These are phyloP conservation scores for Apis florea DNA, from an alignment of 1,140 invertebrate species.

Conservation along the genomic window DNA sequence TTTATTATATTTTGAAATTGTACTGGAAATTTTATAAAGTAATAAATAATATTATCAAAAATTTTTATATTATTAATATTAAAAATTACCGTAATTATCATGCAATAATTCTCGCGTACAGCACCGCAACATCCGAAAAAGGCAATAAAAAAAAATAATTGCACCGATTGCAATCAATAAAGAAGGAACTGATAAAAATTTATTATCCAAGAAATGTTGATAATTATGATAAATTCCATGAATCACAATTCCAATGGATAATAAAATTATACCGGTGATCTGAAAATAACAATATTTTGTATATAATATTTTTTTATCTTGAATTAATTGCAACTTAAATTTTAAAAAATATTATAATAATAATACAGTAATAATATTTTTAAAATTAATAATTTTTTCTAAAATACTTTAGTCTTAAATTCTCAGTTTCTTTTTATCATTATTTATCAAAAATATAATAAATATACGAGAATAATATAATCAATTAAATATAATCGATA, in stretches of 20 bases:
- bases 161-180: conserved; percentile 89
- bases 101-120: conserved; percentile 89
- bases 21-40: not conserved
- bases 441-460: too few relatives aligned
- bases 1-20: not conserved
- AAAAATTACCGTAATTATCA: conserved; percentile 86
- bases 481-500: too few relatives aligned
- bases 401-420: not conserved
- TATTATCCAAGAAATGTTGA: conserved; percentile 83
- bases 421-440: too few relatives aligned
- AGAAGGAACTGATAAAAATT: conserved; percentile 85
- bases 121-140: conserved; percentile 95
- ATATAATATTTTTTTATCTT: not conserved
- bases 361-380: not conserved
- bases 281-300: conserved; percentile 68
- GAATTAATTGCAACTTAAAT: not conserved
- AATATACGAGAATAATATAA: too few relatives aligned
- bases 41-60: not conserved
- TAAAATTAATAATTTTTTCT: not conserved
- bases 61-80: not conserved
- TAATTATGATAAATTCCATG: conserved; percentile 85
- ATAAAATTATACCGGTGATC: conserved; percentile 87
- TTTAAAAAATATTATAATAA: not conserved
- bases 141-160: conserved; percentile 89
- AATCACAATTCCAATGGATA: conserved; percentile 85